Conservation (phyloP, 2,888 invertebrate genomes). For the Dryobota labecula region DNA sequence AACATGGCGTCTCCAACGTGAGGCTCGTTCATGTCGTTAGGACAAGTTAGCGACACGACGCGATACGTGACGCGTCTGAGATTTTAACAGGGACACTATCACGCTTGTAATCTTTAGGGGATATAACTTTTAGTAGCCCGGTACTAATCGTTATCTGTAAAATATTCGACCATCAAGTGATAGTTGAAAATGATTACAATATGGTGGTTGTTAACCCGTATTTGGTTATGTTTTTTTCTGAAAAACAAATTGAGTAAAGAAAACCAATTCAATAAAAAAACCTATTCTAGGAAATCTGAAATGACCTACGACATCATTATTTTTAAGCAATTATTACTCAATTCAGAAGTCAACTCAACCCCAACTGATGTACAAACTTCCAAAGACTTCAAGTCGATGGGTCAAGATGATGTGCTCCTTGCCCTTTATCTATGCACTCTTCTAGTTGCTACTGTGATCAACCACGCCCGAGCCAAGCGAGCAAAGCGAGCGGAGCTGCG, state of each 20-base stretch:
- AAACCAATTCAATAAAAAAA: background rate
- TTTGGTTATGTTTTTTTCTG: background rate
- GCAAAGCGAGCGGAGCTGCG: background rate
- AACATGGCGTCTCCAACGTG: constrained; percentile 7
- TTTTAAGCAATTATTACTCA: background rate
- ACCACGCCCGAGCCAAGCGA: background rate
- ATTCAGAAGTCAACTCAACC: background rate
- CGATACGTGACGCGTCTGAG: constrained; percentile 71
- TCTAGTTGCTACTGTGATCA: background rate
- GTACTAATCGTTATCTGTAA: background rate
- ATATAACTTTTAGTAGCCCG: background rate
- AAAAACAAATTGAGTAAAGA: background rate
- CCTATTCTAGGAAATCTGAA: background rate
- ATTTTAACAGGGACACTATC: constrained; percentile 60
- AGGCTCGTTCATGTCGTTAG: constrained; percentile 73
- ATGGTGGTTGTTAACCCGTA: background rate
- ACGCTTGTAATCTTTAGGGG: constrained; percentile 17
- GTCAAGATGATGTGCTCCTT: background rate
- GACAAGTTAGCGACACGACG: constrained; percentile 75
- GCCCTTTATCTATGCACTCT: background rate
- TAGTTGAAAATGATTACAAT: background rate
- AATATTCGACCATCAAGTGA: background rate
- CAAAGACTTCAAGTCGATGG: background rate
- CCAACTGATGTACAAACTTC: background rate
- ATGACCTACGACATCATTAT: background rate